Base-by-base conservation (phyloP, 2,888 invertebrate genomes). In the Caenorhabditis sp. region DNA sequence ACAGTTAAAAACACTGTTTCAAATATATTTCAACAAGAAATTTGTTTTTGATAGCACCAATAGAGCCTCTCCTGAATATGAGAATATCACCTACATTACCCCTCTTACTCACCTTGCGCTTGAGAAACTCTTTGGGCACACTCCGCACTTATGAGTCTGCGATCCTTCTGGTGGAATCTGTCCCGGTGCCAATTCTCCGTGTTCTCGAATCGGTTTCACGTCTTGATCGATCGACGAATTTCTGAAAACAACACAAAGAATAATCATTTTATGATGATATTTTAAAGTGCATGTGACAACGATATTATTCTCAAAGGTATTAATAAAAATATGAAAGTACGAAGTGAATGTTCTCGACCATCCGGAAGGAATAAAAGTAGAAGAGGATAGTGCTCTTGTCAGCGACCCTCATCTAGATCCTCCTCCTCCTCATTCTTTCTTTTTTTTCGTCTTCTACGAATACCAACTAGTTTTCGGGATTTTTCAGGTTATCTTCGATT, bases 81-180 rank as follows among this genome's bases (percentile, higher is more conserved):
- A n/a, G n/a, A n/a, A n/a, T n/a, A n/a, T n/a, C n/a, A n/a, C n/a
- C n/a, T 43, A 17, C 43, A 43, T 2, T 43, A 17, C 43, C 12
- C 5, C 43, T 43, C 14, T 43, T 2, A 60, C 72, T 59, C 14
- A 85, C 84, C 85, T 85, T 71, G 95, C 95, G 50, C 97, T 96
- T 59, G 94, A 95, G 90, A 99, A 99, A 73, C 96, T 96, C 91
- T 99, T 99, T 80, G 97, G 97, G 90, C 99, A 99, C 90, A 97
- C 95, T 72, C 93, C 92, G 88, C 99, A 99, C 83, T 95, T 95
- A 92, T 99, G 97, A 88, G 94, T 93, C 88, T 97, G 92, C 58
- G 95, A 95, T 64, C 96, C 96, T 80, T 79, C 80, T 0, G 77
- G 70, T 1, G 73, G 70, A 17, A 63, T 52, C 53, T 80, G 76